Evolutionary conservation across 2,113 vertebrate genomes (phyloP).

Genomic region (Pycnonotus jocosus): DNA sequence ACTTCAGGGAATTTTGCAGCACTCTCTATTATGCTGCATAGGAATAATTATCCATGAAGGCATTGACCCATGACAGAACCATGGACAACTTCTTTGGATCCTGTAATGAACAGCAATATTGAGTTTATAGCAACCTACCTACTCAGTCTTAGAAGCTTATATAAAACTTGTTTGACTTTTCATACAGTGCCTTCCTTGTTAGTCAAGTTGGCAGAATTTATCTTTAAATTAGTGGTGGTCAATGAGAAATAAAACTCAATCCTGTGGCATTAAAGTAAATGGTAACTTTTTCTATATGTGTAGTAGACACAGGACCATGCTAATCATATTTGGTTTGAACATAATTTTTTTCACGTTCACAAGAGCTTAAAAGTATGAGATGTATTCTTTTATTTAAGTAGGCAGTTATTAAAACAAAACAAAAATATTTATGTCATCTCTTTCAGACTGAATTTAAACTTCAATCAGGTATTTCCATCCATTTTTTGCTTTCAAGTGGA

Average conservation of each 20-base stretch:
- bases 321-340: background rate
- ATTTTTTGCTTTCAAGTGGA: constrained; percentile 4
- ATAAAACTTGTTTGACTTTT: background rate
- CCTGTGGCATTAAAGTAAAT: background rate
- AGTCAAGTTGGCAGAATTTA: background rate
- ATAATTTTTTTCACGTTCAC: background rate
- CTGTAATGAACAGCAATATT: background rate
- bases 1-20: background rate
- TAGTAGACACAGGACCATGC: background rate
- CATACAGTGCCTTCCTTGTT: background rate
- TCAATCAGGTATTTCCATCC: background rate
- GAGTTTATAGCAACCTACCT: background rate
- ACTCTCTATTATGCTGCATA: background rate
- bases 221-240: background rate
- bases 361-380: background rate
- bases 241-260: background rate
- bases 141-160: background rate
- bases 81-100: background rate
- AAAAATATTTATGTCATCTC: background rate
- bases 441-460: background rate
- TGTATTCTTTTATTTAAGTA: background rate
- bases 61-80: background rate
- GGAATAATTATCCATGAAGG: background rate
- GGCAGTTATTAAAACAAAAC: background rate
- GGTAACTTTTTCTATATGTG: background rate